Conservation (phyloP, 2,113 vertebrate genomes). For the Physeter macrocephalus region DNA sequence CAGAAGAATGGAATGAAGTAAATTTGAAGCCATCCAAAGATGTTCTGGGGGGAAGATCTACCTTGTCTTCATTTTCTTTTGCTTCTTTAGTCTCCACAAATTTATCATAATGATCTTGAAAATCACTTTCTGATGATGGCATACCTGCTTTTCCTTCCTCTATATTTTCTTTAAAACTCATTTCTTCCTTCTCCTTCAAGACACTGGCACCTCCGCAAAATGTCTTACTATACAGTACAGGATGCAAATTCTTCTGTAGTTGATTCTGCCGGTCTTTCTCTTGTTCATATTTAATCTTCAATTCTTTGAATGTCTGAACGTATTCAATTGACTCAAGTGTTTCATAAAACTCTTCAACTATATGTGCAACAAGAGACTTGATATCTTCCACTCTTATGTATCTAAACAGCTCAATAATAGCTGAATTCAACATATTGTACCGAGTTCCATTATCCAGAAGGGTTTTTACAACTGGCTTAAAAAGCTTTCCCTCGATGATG, state of each 20-base stretch:
- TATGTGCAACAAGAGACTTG: conserved; percentile 91
- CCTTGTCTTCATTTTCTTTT: conserved; percentile 83
- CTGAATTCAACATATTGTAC: conserved; percentile 97
- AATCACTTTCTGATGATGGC: conserved; percentile 83
- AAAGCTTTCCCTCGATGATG: conserved; percentile 95
- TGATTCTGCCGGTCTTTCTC: conserved; percentile 88
- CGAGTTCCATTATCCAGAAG: conserved; percentile 93
- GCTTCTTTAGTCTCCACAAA: conserved; percentile 89
- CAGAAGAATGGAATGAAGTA: conserved; percentile 80
- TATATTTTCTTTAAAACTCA: conserved; percentile 87
- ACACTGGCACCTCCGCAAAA: conserved; percentile 82
- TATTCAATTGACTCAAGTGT: conserved; percentile 94
- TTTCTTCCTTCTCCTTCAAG: conserved; percentile 87
- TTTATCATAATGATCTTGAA: conserved; percentile 88
- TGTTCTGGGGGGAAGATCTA: conserved; percentile 76
- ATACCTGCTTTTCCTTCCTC: conserved; percentile 83
- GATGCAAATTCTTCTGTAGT: conserved; percentile 81
- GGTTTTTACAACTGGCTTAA: conserved; percentile 94
- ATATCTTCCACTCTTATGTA: conserved; percentile 96
- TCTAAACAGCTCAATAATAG: conserved; percentile 95
- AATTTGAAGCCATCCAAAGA: conserved; percentile 77
- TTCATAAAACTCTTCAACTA: conserved; percentile 95
- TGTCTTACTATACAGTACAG: conserved; percentile 72
- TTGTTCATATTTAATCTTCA: conserved; percentile 94
- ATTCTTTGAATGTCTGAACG: conserved; percentile 95